Evolutionary conservation across 1,140 invertebrate species (phyloP), one percentile per base, ranked within the genome.

Genomic region (Brachystomella parvula): DNA sequence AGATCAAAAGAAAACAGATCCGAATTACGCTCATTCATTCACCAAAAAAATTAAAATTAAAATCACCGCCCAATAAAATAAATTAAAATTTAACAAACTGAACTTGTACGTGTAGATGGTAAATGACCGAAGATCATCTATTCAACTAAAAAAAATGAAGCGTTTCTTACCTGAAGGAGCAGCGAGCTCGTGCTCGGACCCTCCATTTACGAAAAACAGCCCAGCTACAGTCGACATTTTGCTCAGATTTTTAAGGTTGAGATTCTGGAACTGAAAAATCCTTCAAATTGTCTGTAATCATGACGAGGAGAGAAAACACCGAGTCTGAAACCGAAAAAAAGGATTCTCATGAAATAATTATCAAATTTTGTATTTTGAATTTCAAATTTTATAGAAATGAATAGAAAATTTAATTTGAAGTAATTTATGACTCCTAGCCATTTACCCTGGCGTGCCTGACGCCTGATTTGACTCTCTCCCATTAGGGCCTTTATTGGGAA

Each of bases 141-240:
- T 44, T n/a, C 39, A n/a, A 44, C 9, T 44, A 44, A 44, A 44
- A 44, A 44, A 9, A 44, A 44, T 9, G 39, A 9, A 44, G 39
- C n/a, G 9, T 44, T 44, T n/a, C n/a, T 60, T 35, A 60, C 58
- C 58, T 32, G 58, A 60, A 60, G 58, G 6, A 19, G 29, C 24
- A 30, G 58, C 3, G 19, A 9, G 3, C 6, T 9, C 26, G 58
- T 6, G 58, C 19, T 28, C 24, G 9, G 28, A 15, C 12, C 28
- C 28, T 30, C 29, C 32, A 32, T 35, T 35, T 15, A 35, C 58
- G 30, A 30, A 32, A 32, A 15, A 60, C 12, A 26, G 9, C 12
- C 24, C 58, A 3, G 58, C 58, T 9, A 60, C 58, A 3, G 58
- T 60, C 6, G 58, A 60, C 58, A 60, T 60, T 9, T 26, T 60